Evolutionary conservation across 2,888 invertebrate species (phyloP), one percentile per base, ranked within the genome.

Genomic region (Epiblema foenella): DNA sequence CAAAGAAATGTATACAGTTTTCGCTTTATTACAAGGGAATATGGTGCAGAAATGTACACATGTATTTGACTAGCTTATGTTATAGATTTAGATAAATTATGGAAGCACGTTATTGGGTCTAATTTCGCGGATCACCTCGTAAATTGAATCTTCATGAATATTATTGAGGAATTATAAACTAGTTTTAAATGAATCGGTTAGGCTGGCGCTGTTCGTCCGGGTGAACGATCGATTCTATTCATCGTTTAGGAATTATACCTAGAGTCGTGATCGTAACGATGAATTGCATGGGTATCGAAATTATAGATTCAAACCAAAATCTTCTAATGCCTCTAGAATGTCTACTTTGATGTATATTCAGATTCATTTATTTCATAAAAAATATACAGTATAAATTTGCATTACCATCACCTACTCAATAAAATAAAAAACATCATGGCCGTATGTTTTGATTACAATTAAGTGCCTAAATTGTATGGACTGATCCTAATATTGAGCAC

Each of bases 1-100:
- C 46, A 46, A n/a, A 46, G 8, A n/a, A 7, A n/a, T 46, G n/a
- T 46, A n/a, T n/a, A 46, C 46, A 46, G n/a, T 46, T 46, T 46
- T 46, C 46, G 46, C 46, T 46, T 46, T 46, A 46, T 46, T 46
- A n/a, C 8, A 46, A n/a, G 1, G 46, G 7, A 7, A n/a, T 46
- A 46, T n/a, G 46, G 46, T 46, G n/a, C 46, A 46, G n/a, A 46
- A n/a, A 1, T 46, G n/a, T 7, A 4, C 15, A 46, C 8, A n/a
- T 46, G n/a, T n/a, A 0, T 46, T 46, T n/a, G 46, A 46, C 46
- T n/a, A 12, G n/a, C 46, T 46, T 86, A 86, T 84, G 86, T 86
- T 89, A 87, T 42, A 17, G 18, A 33, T 18, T 37, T 89, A 89
- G 86, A 89, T 86, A 18, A 49, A 83, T 86, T 86, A 86, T 83